Evolutionary conservation across 2,888 invertebrate species (phyloP).

Genomic region (Salticus scenicus): DNA sequence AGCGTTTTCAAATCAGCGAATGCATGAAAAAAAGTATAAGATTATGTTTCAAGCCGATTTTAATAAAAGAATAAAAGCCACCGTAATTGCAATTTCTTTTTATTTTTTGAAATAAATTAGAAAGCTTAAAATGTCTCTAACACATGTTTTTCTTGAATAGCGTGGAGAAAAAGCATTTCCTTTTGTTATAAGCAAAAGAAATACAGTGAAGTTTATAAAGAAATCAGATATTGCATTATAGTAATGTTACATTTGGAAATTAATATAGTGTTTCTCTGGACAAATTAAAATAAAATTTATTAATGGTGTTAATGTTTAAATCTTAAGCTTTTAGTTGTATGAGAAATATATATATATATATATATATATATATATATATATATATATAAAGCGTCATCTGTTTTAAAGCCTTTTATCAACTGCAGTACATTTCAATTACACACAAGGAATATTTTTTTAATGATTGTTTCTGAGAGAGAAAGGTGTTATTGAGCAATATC

Average conservation of each 20-base stretch:
- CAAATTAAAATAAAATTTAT: too few relatives aligned
- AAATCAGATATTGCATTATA: not conserved
- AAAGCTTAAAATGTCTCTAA: constrained; percentile 48
- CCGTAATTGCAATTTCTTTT: constrained; percentile 27
- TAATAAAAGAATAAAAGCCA: constrained; percentile 28
- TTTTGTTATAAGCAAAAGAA: not conserved
- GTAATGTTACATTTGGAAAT: not conserved
- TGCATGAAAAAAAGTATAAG: constrained; percentile 4
- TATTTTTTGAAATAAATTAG: not conserved
- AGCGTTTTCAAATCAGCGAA: constrained; percentile 23
- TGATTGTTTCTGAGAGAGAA: too few relatives aligned
- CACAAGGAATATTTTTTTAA: too few relatives aligned
- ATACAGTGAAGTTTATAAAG: not conserved
- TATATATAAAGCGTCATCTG: not conserved
- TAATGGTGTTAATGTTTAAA: too few relatives aligned
- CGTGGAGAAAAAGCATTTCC: not conserved
- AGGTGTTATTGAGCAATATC: too few relatives aligned
- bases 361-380: not conserved
- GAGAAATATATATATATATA: not conserved
- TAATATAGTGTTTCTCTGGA: too few relatives aligned
- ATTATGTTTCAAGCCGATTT: constrained; percentile 8
- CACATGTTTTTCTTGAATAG: constrained; percentile 29
- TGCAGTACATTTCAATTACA: too few relatives aligned
- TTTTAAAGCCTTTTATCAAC: too few relatives aligned
- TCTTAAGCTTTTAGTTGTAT: too few relatives aligned